A percentile compares a stretch with the other conserved stretches of the same genome.
phyloP scores from a whole-genome alignment of 2,113 vertebrate species.

The Chiloscyllium plagiosum region DNA sequence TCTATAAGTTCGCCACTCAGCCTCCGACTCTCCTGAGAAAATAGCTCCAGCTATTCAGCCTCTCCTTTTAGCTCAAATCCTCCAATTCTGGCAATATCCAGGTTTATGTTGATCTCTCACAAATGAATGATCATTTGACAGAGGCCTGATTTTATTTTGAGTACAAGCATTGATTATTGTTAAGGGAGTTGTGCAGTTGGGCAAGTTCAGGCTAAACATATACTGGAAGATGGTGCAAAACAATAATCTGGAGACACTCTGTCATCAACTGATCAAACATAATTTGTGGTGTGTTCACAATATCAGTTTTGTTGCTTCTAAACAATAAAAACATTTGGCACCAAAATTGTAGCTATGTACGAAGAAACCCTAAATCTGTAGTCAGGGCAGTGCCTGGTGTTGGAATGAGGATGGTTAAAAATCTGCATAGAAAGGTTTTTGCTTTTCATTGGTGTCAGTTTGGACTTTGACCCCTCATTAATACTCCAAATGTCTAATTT shows the following conservation, averaged over 20 bases:
- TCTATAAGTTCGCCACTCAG: too few relatives aligned
- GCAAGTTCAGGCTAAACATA: neutral
- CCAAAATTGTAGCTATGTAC: neutral
- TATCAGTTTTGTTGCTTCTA: neutral
- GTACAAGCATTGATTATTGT: neutral
- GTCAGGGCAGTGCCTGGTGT: neutral
- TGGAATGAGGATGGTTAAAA: neutral
- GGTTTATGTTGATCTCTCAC: neutral
- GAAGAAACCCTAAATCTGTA: neutral
- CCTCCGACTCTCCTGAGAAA: too few relatives aligned
- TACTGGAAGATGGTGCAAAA: neutral
- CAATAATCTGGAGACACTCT: neutral
- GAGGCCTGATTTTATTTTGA: neutral
- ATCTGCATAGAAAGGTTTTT: neutral
- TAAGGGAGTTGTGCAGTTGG: too few relatives aligned
- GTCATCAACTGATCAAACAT: neutral
- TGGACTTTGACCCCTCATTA: neutral
- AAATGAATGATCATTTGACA: neutral
- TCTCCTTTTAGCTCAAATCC: too few relatives aligned
- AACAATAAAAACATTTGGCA: too few relatives aligned
- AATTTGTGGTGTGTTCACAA: neutral
- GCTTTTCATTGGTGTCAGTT: neutral
- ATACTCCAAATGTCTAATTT: neutral
- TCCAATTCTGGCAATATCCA: too few relatives aligned
- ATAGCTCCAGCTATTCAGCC: too few relatives aligned